These are phyloP conservation scores for Spizaetus ornatus DNA, from an alignment of 2,113 vertebrate species.

Conservation along the genomic window DNA sequence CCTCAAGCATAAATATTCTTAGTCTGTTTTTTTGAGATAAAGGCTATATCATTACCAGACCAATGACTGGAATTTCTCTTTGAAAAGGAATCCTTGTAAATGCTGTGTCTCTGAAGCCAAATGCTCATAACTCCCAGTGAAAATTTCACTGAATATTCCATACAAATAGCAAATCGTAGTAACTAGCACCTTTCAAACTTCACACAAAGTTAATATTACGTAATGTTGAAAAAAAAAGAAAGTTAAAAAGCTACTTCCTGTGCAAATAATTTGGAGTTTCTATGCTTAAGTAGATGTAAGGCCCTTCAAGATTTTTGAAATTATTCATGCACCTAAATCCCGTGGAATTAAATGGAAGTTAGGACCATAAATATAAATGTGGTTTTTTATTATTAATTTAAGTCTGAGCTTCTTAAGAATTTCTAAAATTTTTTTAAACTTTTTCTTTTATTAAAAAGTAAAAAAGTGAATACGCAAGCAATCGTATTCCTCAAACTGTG, in stretches of 20 bases:
- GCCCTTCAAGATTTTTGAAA: neutral
- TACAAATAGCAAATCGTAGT: neutral
- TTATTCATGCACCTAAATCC: neutral
- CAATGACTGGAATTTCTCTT: constrained; percentile 6
- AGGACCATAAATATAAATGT: neutral
- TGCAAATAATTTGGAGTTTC: neutral
- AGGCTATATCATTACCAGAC: neutral
- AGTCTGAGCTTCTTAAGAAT: neutral
- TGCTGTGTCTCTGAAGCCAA: neutral
- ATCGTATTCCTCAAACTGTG: neutral
- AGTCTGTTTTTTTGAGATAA: constrained; percentile 30
- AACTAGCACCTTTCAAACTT: neutral
- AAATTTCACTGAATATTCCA: neutral
- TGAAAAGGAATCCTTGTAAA: constrained; percentile 27
- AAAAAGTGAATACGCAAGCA: neutral
- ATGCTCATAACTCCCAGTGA: neutral
- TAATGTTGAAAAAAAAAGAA: neutral
- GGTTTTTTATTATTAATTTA: neutral
- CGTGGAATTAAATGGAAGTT: neutral
- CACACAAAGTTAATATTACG: neutral
- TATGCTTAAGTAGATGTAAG: neutral
- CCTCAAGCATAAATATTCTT: constrained; percentile 36
- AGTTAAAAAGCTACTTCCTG: neutral
- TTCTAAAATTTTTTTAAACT: neutral
- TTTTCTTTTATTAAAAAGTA: neutral